These are phyloP conservation scores for Trisateles emortualis DNA, from an alignment of 2,888 invertebrate genomes.

Conservation along the genomic window DNA sequence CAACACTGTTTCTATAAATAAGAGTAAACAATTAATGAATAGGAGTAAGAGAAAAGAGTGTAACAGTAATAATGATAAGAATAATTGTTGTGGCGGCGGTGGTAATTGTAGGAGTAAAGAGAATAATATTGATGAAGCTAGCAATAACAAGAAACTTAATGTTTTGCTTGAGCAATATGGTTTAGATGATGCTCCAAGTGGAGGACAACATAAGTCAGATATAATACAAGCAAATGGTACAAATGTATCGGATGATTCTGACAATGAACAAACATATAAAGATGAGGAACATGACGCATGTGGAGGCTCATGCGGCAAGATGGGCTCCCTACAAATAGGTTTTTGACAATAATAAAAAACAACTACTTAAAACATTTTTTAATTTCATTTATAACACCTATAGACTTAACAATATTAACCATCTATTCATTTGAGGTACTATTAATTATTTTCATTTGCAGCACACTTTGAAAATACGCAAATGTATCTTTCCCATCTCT, in stretches of 20 bases:
- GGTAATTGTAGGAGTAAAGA: conserved; percentile 51
- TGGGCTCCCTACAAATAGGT: conserved; percentile 54
- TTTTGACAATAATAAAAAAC: conserved; percentile 41
- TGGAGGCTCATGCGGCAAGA: conserved; percentile 67
- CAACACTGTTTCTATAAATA: conserved; percentile 39
- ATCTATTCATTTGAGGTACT: conserved; percentile 15
- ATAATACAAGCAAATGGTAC: conserved; percentile 22
- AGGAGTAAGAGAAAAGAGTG: conserved; percentile 42
- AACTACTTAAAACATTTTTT: conserved; percentile 31
- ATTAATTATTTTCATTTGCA: conserved; percentile 21
- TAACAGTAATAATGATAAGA: conserved; percentile 39
- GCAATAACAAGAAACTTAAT: conserved; percentile 61
- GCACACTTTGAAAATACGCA: conserved; percentile 10
- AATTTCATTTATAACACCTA: conserved; percentile 40
- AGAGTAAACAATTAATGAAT: conserved; percentile 43
- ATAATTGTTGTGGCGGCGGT: conserved; percentile 54
- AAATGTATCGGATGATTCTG: conserved; percentile 43
- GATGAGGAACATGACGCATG: conserved; percentile 70
- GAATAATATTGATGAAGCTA: conserved; percentile 34
- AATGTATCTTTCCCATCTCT: conserved; percentile 3
- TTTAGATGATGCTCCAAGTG: conserved; percentile 48
- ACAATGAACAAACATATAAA: conserved; percentile 53
- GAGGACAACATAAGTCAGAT: conserved; percentile 10
- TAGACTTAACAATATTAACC: conserved; percentile 37
- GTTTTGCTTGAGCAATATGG: conserved; percentile 64